These are phyloP conservation scores for Datnioides undecimradiatus DNA, from an alignment of 2,113 vertebrate genomes.

Conservation along the genomic window DNA sequence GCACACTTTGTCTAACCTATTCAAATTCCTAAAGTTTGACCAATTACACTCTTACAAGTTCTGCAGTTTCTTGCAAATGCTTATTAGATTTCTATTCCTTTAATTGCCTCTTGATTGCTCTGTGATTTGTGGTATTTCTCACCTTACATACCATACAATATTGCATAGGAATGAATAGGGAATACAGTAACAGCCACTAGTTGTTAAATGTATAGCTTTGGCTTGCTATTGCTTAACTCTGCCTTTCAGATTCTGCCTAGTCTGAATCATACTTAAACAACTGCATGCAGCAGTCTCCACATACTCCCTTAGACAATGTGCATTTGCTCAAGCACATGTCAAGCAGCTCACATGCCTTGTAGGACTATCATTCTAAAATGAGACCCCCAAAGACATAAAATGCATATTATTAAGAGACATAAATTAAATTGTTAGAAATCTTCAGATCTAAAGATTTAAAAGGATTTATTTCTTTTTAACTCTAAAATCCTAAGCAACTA, in stretches of 20 bases:
- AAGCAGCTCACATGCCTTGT: constrained; percentile 19
- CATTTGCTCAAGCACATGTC: constrained; percentile 46
- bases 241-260: not conserved
- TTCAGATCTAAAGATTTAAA: not conserved
- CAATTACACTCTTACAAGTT: not conserved
- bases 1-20: constrained; percentile 1
- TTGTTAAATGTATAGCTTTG: not conserved
- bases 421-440: not conserved
- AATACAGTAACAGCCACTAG: not conserved
- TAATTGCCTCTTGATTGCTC: not conserved
- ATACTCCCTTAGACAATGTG: constrained; percentile 15
- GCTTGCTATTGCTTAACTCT: not conserved
- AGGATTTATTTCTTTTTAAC: not conserved
- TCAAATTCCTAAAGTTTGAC: constrained; percentile 21
- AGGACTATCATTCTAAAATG: not conserved
- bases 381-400: not conserved
- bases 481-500: not conserved
- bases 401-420: not conserved
- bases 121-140: not conserved
- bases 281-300: not conserved
- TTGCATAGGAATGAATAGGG: not conserved
- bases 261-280: not conserved
- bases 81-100: not conserved
- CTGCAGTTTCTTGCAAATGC: not conserved
- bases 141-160: not conserved